Conservation (phyloP, 2,113 vertebrate genomes). For the Argyrosomus japonicus region DNA sequence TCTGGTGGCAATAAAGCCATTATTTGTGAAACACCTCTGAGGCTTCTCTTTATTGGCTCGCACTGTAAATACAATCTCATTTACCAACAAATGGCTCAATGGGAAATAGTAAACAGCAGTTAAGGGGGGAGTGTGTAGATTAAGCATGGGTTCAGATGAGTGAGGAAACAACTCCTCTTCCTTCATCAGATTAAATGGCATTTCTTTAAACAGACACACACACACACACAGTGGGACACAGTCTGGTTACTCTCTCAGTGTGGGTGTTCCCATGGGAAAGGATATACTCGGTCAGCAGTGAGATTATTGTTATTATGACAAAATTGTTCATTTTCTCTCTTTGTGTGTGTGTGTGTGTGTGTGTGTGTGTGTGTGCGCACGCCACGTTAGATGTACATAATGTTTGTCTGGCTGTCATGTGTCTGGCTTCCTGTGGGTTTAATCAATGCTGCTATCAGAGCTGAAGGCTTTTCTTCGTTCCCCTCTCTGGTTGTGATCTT, state of each 20-base stretch:
- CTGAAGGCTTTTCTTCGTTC: too few relatives aligned
- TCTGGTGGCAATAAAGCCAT: slow-evolving; percentile 76
- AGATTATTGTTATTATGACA: not conserved
- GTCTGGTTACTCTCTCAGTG: not conserved
- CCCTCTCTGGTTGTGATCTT: not conserved
- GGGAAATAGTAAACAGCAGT: slow-evolving; percentile 41
- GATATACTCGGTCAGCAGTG: not conserved
- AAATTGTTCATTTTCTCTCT: slow-evolving; percentile 2
- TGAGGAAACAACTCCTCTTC: not conserved
- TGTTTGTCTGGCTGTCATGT: not conserved
- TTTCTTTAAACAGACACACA: not conserved
- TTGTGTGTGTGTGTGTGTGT: not conserved
- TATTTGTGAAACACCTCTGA: slow-evolving; percentile 68
- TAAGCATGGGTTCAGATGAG: not conserved
- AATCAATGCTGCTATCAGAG: slow-evolving; percentile 1
- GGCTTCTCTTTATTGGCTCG: slow-evolving; percentile 61
- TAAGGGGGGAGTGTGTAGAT: not conserved
- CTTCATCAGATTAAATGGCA: not conserved
- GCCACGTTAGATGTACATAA: slow-evolving; percentile 16
- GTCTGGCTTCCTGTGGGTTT: slow-evolving; percentile 30
- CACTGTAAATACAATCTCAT: slow-evolving; percentile 68
- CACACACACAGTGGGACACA: not conserved
- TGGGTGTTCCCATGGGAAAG: not conserved
- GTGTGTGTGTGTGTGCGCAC: not conserved
- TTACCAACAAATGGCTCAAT: slow-evolving; percentile 59